Base-by-base conservation (phyloP, 2,888 invertebrate genomes). In the Pherbina coryleti region DNA sequence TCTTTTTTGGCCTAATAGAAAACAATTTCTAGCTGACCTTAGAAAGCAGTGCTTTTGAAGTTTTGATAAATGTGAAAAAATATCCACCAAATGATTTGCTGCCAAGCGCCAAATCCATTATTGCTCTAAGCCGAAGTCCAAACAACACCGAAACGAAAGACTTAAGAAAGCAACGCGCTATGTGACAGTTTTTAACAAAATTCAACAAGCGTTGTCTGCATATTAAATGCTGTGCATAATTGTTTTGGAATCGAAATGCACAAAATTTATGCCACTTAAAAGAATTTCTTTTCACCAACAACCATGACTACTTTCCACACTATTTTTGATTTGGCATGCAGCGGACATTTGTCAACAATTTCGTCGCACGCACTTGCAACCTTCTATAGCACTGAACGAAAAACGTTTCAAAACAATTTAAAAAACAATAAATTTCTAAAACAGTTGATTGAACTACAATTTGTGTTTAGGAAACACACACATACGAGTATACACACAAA, bases 261-360 rank as follows among this genome's bases (percentile, higher is more conserved):
- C 11, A 51, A 44, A 51, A 51, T 69, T 69, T 28, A 28, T 69
- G 69, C 31, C 28, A 69, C 25, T 49, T 28, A 51, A 28, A 44
- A 62, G 73, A 73, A 73, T 62, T 73, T 73, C 44, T 73, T 57
- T 73, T 67, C 25, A 75, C 66, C 28, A 49, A 28, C 53, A 53
- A 19, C 44, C 55, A 9, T 17, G 34, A 66, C 67, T 67, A 67
- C 75, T 75, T 75, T 75, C 75, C 75, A 75, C 55, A 49, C 17
- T 34, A 37, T 37, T 19, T 37, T 17, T 66, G 34, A 44, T 37
- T 74, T 74, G 74, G 64, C 64, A 74, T 74, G 62, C 74, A 57
- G 57, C 8, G 64, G 53, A 71, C 53, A 72, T 72, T 57, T 73
- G 34, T 22, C 37, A 44, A 73, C 9, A 53, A 73, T 28, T 67